A percentile compares a stretch with the other conserved stretches of the same genome.
phyloP scores from a whole-genome alignment of 2,113 vertebrate species.

The Etheostoma spectabile region DNA sequence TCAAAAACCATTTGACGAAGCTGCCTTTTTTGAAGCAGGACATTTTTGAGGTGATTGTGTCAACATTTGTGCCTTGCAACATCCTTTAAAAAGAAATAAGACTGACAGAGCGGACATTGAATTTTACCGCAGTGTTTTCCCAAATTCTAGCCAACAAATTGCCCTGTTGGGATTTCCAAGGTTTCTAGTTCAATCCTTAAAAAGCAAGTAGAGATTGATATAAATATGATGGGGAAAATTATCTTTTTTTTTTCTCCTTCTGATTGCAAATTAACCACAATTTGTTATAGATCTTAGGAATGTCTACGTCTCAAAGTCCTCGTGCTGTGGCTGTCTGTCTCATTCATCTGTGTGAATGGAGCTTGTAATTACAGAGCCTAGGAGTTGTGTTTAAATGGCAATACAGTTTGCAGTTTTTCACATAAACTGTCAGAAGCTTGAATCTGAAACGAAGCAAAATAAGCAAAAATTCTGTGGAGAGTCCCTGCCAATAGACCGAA shows the following conservation, averaged over 20 bases:
- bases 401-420: slow-evolving; percentile 80
- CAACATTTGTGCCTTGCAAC: slow-evolving; percentile 71
- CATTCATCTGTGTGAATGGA: slow-evolving; percentile 65
- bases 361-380: slow-evolving; percentile 76
- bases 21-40: slow-evolving; percentile 67
- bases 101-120: slow-evolving; percentile 58
- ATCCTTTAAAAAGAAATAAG: slow-evolving; percentile 72
- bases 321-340: slow-evolving; percentile 58
- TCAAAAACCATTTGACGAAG: slow-evolving; percentile 39
- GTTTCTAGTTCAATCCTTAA: slow-evolving; percentile 58
- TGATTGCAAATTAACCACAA: slow-evolving; percentile 66
- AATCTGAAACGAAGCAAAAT: slow-evolving; percentile 84
- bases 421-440: slow-evolving; percentile 81
- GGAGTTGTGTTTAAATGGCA: slow-evolving; percentile 76
- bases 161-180: slow-evolving; percentile 65
- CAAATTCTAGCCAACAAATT: slow-evolving; percentile 72
- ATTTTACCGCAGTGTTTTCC: slow-evolving; percentile 76
- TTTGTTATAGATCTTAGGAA: slow-evolving; percentile 59
- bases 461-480: slow-evolving; percentile 79
- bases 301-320: slow-evolving; percentile 44
- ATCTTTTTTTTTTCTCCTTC: slow-evolving; percentile 7
- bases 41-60: slow-evolving; percentile 83
- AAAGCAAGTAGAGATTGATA: slow-evolving; percentile 39
- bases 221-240: slow-evolving; percentile 57
- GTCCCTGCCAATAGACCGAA: slow-evolving; percentile 77